Evolutionary conservation across 2,113 vertebrate genomes (phyloP).

Genomic region (Aviceda subcristata): DNA sequence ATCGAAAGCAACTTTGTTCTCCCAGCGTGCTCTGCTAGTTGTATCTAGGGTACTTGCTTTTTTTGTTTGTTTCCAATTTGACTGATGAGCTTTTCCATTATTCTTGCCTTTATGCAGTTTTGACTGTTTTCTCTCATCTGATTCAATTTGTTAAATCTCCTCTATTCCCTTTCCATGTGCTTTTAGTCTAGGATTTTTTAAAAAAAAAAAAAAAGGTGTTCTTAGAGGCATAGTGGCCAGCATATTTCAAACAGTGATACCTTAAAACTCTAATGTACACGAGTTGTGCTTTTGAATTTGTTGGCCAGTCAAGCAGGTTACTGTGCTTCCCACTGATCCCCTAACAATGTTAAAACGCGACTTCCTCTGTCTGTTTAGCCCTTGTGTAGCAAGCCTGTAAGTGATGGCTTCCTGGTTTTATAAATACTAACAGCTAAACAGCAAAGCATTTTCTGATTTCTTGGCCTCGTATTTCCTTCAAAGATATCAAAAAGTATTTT

Average conservation of each 20-base stretch:
- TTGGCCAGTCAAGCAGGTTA: background rate
- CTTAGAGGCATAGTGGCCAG: background rate
- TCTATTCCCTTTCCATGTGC: background rate
- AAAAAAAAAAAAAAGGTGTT: background rate
- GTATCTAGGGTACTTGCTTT: background rate
- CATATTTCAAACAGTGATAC: background rate
- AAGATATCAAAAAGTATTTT: slow-evolving; percentile 33
- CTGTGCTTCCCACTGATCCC: background rate
- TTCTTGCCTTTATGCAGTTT: background rate
- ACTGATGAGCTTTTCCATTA: background rate
- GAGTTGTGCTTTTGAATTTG: background rate
- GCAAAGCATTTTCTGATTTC: slow-evolving; percentile 39
- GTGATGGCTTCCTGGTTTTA: slow-evolving; percentile 52
- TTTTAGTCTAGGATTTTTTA: background rate
- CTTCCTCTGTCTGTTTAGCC: slow-evolving; percentile 42
- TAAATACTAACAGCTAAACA: slow-evolving; percentile 25
- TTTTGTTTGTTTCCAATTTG: background rate
- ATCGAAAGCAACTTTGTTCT: background rate
- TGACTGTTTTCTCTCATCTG: background rate
- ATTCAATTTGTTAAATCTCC: background rate
- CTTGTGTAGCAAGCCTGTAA: background rate
- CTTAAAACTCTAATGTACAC: background rate
- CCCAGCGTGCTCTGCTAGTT: background rate
- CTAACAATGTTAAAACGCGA: background rate
- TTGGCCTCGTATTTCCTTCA: slow-evolving; percentile 33